phyloP scores from a whole-genome alignment of 2,888 invertebrate species.

The Cryptosula pallasiana region DNA sequence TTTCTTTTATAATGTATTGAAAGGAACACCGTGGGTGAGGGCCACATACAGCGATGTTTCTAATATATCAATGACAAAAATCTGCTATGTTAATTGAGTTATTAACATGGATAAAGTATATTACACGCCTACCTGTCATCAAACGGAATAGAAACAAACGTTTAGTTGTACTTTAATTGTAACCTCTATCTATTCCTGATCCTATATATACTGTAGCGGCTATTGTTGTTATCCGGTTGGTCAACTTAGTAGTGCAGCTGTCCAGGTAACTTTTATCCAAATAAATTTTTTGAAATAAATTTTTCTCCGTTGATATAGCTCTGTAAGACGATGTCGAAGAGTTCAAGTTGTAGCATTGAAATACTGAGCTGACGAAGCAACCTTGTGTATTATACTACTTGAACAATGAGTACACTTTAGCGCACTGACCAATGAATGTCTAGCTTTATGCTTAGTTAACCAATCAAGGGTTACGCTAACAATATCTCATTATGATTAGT shows the following conservation, averaged over 20 bases:
- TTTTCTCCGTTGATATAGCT: no score
- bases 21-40: neutral
- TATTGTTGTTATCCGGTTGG: no score
- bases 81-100: neutral
- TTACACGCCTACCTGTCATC: neutral
- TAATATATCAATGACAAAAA: neutral
- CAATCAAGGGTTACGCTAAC: conserved; percentile 6
- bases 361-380: neutral
- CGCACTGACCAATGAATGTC: conserved; percentile 14
- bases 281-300: no score
- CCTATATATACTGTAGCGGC: no score
- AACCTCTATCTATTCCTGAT: no score
- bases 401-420: neutral
- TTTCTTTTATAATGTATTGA: neutral
- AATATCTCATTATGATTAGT: conserved; percentile 16
- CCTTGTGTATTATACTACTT: neutral
- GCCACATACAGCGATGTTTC: neutral
- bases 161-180: no score
- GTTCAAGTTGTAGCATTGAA: neutral
- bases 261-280: no score
- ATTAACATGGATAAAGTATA: neutral
- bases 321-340: no score
- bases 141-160: neutral
- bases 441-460: conserved; percentile 10
- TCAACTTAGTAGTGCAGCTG: no score